Conservation (phyloP, 1,140 invertebrate genomes). For the Gonatopus flavifemur region DNA sequence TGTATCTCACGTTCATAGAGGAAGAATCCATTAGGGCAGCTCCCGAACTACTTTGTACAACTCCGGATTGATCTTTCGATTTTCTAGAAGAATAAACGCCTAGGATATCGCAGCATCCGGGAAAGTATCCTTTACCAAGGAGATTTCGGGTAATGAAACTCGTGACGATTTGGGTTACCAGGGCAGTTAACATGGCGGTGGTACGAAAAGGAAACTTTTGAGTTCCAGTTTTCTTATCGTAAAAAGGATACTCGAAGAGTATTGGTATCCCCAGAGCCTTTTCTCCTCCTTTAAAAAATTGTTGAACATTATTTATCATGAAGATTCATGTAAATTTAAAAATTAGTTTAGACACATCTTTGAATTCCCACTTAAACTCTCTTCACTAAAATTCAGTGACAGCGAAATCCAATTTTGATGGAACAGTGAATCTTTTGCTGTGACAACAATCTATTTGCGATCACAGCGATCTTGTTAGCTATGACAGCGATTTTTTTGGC, state of each 20-base stretch:
- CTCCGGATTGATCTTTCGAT: slow-evolving; percentile 45
- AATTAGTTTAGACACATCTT: too few relatives aligned
- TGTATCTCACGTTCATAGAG: slow-evolving; percentile 33
- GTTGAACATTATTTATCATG: slow-evolving; percentile 12
- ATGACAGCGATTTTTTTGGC: too few relatives aligned
- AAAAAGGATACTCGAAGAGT: slow-evolving; percentile 67
- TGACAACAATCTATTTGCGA: too few relatives aligned
- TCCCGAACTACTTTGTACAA: slow-evolving; percentile 51
- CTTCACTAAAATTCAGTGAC: too few relatives aligned
- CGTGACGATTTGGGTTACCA: slow-evolving; percentile 61
- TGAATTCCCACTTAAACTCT: too few relatives aligned
- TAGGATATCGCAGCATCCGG: slow-evolving; percentile 51
- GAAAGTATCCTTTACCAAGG: slow-evolving; percentile 62
- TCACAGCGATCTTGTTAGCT: too few relatives aligned
- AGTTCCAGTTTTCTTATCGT: slow-evolving; percentile 54
- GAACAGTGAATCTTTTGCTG: too few relatives aligned
- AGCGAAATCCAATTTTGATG: background rate
- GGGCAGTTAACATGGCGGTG: slow-evolving; percentile 63
- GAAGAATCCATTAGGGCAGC: slow-evolving; percentile 51
- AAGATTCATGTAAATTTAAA: too few relatives aligned
- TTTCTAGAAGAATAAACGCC: slow-evolving; percentile 52
- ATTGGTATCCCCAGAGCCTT: slow-evolving; percentile 64
- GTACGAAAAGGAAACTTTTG: slow-evolving; percentile 68
- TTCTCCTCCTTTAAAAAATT: slow-evolving; percentile 62
- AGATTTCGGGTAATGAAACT: slow-evolving; percentile 62